These are phyloP conservation scores for Temnothorax unifasciatus DNA, from an alignment of 2,888 invertebrate species.

Conservation along the genomic window DNA sequence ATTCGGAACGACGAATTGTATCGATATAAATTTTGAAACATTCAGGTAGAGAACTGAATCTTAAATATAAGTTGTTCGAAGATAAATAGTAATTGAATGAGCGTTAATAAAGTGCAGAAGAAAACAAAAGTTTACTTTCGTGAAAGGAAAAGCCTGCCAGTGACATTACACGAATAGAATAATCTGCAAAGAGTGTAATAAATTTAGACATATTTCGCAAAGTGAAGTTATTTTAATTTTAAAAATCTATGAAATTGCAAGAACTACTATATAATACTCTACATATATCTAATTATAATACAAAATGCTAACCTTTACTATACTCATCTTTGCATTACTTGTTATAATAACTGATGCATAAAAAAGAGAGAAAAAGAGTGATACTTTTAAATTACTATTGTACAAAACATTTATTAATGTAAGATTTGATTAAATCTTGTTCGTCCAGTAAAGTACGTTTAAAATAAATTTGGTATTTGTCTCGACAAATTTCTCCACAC, in stretches of 20 bases:
- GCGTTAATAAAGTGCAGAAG: background rate
- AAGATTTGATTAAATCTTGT: background rate
- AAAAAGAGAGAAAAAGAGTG: background rate
- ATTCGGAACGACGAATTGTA: constrained; percentile 17
- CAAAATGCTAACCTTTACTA: background rate
- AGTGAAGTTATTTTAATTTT: constrained; percentile 10
- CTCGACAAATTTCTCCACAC: background rate
- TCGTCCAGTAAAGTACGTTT: background rate
- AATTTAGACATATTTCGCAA: background rate
- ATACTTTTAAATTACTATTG: background rate
- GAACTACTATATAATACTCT: background rate
- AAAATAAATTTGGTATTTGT: background rate
- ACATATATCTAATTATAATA: background rate
- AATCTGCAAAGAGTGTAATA: constrained; percentile 1
- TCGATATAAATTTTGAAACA: constrained; percentile 9
- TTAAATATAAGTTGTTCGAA: background rate
- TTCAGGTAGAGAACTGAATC: background rate
- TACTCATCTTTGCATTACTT: background rate
- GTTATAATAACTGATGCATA: background rate
- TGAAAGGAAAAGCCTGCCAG: background rate
- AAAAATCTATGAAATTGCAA: background rate
- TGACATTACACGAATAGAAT: constrained; percentile 20
- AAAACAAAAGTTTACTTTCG: background rate
- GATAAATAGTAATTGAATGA: constrained; percentile 11
- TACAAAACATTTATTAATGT: background rate